Evolutionary conservation across 2,113 vertebrate species (phyloP).

Genomic region (Phoxinus phoxinus): DNA sequence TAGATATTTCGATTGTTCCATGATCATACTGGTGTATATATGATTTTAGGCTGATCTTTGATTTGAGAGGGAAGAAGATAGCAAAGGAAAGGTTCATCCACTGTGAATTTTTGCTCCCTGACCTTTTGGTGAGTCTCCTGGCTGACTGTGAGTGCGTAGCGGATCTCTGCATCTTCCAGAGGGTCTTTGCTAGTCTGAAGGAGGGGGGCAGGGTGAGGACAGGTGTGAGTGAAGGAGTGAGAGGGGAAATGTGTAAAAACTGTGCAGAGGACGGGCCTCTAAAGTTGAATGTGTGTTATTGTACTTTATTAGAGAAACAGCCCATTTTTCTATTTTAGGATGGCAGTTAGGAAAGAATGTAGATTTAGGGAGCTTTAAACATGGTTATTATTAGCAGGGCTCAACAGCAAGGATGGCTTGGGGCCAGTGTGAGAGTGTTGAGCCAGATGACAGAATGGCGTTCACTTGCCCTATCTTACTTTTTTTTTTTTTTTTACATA

Average conservation of each 20-base stretch:
- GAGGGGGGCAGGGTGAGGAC: constrained; percentile 64
- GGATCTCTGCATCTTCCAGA: constrained; percentile 88
- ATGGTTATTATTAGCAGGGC: background rate
- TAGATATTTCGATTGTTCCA: background rate
- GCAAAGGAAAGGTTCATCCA: constrained; percentile 32
- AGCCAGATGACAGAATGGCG: background rate
- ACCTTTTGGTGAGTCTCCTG: constrained; percentile 91
- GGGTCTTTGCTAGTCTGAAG: constrained; percentile 79
- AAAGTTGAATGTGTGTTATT: background rate
- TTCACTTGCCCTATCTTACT: background rate
- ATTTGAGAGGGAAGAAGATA: constrained; percentile 37
- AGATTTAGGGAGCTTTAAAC: constrained; percentile 1
- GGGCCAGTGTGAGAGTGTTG: background rate
- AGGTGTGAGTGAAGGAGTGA: constrained; percentile 64
- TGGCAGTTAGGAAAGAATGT: background rate
- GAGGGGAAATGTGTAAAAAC: constrained; percentile 31
- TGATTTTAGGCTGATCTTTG: constrained; percentile 25
- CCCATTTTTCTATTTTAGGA: background rate
- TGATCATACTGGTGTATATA: constrained; percentile 22
- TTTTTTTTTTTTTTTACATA: background rate
- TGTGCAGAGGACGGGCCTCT: constrained; percentile 31
- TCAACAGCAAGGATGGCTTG: background rate
- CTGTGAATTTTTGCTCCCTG: constrained; percentile 70
- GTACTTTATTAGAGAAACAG: background rate
- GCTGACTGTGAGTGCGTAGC: constrained; percentile 90